Evolutionary conservation across 1,140 invertebrate species (phyloP), one percentile per base, ranked within the genome.

Genomic region (Drosophila bocqueti): DNA sequence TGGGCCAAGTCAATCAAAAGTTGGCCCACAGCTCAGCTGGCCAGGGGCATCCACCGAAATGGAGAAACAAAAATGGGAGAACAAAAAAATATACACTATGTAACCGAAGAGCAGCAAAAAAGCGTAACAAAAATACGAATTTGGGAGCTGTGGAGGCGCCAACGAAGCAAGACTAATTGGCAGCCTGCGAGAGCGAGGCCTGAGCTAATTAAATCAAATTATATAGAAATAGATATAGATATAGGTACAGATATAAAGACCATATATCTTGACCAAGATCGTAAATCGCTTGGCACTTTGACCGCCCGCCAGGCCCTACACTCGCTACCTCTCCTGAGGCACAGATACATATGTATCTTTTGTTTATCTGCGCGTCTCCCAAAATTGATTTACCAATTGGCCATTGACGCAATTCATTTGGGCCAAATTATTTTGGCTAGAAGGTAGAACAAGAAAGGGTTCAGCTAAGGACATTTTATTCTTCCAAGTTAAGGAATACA

Each of bases 191-290:
- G 80, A 50, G 80, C 67, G 45, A 69, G 79, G 79, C 79, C 83
- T 74, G 65, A 87, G 77, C 73, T 80, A 87, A 87, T 87, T 87
- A 83, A 80, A 83, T 89, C 65, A 77, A 82, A 79, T 86, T 85
- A 85, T 82, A 57, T 79, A 66, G 58, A 72, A 24, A 40, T 31
- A 59, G 9, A 54, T 7, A 31, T 34, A 24, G 21, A 36, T 16
- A n/a, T 38, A 36, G 34, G 4, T 57, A 24, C 2, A 21, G 31
- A 40, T 58, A 58, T 9, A 24, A 10, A 21, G 45, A 49, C 49
- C 72, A 85, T 81, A 87, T 87, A 87, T 87, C 84, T 73, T 29
- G 73, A 55, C 45, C 61, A 46, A 83, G 84, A 78, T 87, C 84
- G 81, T 87, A 87, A 87, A 87, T 87, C 80, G 80, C 62, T 78